These are phyloP conservation scores for Cossypha heuglini DNA, from an alignment of 2,797 vertebrate genomes.

Conservation along the genomic window DNA sequence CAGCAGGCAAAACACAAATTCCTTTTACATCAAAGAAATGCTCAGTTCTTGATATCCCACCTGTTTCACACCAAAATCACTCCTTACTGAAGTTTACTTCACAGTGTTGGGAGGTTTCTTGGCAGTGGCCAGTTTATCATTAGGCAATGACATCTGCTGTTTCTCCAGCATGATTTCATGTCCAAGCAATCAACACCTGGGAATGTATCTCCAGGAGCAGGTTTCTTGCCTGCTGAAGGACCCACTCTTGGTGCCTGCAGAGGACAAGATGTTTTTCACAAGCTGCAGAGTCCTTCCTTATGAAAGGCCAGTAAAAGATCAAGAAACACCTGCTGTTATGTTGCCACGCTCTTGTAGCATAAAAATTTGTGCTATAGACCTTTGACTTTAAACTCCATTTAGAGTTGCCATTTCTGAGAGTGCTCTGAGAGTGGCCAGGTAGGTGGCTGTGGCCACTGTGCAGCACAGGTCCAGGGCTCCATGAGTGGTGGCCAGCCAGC, in stretches of 20 bases:
- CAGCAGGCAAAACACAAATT: neutral
- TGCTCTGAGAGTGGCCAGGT: neutral
- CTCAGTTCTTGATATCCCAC: neutral
- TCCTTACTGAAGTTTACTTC: neutral
- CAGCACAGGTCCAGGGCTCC: rapidly evolving
- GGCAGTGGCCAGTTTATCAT: neutral
- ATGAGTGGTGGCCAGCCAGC: neutral
- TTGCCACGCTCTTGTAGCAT: neutral
- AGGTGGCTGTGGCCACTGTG: neutral
- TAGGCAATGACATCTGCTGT: neutral
- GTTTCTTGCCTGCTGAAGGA: neutral
- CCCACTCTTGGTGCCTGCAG: neutral
- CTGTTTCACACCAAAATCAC: neutral
- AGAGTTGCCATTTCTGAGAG: neutral
- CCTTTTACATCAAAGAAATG: neutral
- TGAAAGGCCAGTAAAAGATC: neutral
- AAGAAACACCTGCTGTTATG: neutral
- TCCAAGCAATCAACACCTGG: neutral
- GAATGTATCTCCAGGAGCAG: neutral
- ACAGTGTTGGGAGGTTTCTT: neutral
- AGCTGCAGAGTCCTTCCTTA: neutral
- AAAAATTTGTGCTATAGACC: neutral
- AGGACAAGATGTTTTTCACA: neutral
- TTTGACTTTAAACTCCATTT: neutral
- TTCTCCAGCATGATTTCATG: neutral